Conservation (phyloP, 2,888 invertebrate species). For the Bellardia pandia region DNA sequence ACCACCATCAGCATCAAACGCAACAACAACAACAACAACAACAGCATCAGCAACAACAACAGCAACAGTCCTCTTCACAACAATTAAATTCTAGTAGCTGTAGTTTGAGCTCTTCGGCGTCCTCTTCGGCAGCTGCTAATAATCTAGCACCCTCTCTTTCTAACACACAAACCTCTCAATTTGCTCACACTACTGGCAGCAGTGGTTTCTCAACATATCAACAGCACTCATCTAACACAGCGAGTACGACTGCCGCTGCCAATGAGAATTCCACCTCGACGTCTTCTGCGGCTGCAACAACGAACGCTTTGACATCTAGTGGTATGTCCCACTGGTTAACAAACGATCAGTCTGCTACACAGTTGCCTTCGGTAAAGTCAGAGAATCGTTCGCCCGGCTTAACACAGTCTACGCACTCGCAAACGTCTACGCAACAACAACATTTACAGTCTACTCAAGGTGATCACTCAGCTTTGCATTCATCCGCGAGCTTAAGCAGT, state of each 20-base stretch:
- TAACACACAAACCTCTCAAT: conserved; percentile 77
- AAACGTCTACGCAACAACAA: conserved; percentile 32
- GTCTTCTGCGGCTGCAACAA: conserved; percentile 74
- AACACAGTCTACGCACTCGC: conserved; percentile 84
- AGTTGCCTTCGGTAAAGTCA: conserved; percentile 87
- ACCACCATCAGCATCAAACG: conserved; percentile 69
- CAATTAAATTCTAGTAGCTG: conserved; percentile 76
- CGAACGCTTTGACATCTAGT: conserved; percentile 73
- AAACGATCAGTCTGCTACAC: conserved; percentile 78
- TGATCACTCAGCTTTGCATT: conserved; percentile 70
- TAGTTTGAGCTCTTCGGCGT: conserved; percentile 68
- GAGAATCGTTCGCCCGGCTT: conserved; percentile 90
- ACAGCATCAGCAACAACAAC: conserved; percentile 69
- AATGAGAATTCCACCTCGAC: conserved; percentile 66
- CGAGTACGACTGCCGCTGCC: conserved; percentile 19
- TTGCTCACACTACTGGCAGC: conserved; percentile 78
- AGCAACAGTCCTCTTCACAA: conserved; percentile 74
- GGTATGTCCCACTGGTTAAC: conserved; percentile 83
- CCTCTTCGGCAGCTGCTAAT: conserved; percentile 72
- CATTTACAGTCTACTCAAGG: conserved; percentile 51
- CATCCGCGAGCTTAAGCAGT: conserved; percentile 65
- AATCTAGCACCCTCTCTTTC: conserved; percentile 76
- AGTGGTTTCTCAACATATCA: conserved; percentile 82
- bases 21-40: conserved; percentile 70
- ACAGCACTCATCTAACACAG: conserved; percentile 59